Base-by-base conservation (phyloP, 2,797 vertebrate genomes). In the Apogon talboti region DNA sequence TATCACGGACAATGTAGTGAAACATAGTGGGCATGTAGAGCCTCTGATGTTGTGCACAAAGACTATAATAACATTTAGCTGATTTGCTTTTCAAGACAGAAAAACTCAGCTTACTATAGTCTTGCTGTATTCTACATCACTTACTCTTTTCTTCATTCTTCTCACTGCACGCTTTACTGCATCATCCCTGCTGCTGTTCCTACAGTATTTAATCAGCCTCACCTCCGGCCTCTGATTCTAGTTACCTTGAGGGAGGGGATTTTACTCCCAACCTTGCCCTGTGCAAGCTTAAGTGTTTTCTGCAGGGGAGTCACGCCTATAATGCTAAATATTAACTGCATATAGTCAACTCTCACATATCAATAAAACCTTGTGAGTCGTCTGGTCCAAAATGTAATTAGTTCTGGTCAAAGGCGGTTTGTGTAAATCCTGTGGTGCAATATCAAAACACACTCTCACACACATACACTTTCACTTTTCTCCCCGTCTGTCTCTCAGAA, bases 401-500 rank as follows among this genome's bases (percentile, higher is more conserved):
- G 73, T 82, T 77, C 78, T 49, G 66, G 47, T 47, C 55, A 37
- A 65, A 62, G 47, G 21, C 49, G 16, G 46, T 53, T 44, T 60
- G 56, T 50, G 55, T 41, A 58, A 71, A 67, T 33, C n/a, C 15
- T 55, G 44, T 42, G 50, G 54, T 65, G 40, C 2, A 38, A 65
- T 60, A 58, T 28, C 24, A 28, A 28, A 59, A 49, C 12, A 43
- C 55, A 43, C 43, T 35, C 21, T 40, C 59, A 60, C 66, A 38
- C 43, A 38, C 21, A 42, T 56, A 63, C 66, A 41, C 6, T 19
- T 59, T 43, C n/a, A 41, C 6, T 19, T 60, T 43, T 33, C 46
- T 30, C 24, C 64, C 75, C 33, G 24, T 52, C 30, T 62, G 37
- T 77, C 47, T 83, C 47, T 74, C 71, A 48, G 65, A 78, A 55